A percentile compares a stretch with the other conserved stretches of the same genome.
These are phyloP conservation scores for Rostratula benghalensis DNA, from an alignment of 2,113 vertebrate species.

Conservation along the genomic window DNA sequence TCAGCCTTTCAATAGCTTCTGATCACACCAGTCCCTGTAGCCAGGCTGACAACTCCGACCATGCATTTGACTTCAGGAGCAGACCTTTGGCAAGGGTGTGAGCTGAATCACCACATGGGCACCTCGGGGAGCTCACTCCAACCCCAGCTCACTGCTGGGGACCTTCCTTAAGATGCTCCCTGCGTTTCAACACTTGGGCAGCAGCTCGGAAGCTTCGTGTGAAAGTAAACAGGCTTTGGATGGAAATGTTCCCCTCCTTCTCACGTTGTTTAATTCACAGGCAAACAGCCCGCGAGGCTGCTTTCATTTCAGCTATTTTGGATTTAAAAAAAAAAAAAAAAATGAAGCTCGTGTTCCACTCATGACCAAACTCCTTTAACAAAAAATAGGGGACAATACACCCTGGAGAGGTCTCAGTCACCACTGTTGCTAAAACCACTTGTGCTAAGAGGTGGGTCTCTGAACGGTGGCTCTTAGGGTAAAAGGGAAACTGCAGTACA, in stretches of 20 bases:
- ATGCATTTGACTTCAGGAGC: neutral
- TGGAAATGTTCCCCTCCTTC: neutral
- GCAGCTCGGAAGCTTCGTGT: neutral
- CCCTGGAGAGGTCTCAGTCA: neutral
- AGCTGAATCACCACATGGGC: neutral
- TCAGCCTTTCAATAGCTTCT: neutral
- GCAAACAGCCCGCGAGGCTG: neutral
- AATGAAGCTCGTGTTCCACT: neutral
- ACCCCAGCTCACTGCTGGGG: neutral
- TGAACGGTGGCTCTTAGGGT: neutral
- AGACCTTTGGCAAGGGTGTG: neutral
- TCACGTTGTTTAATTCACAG: neutral
- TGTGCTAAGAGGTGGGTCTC: neutral
- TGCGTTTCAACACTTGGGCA: neutral
- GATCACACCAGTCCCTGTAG: neutral
- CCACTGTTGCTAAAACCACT: neutral
- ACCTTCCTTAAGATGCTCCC: neutral
- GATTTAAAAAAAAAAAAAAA: neutral
- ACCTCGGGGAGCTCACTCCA: neutral
- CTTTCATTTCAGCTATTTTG: neutral
- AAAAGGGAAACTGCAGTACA: neutral
- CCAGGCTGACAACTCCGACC: neutral
- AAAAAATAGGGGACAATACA: neutral
- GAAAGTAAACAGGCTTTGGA: neutral
- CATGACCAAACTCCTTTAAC: neutral